Evolutionary conservation across 2,113 vertebrate genomes (phyloP).

Genomic region (Phoenicopterus ruber): DNA sequence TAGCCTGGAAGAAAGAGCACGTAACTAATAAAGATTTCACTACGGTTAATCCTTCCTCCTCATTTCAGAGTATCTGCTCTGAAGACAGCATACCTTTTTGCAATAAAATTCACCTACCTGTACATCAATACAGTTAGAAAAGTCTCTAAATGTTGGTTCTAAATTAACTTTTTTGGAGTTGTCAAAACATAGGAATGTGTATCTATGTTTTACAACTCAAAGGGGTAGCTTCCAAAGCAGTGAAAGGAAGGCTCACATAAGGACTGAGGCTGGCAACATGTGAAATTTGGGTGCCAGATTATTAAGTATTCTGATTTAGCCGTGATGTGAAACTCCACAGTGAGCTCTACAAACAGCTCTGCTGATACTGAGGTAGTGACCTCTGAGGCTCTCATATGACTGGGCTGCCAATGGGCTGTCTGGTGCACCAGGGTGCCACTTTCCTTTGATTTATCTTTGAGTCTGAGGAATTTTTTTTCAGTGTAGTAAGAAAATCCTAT

Average conservation of each 20-base stretch:
- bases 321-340: neutral
- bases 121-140: neutral
- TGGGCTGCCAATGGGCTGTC: conserved; percentile 44
- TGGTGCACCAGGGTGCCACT: conserved; percentile 43
- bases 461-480: conserved; percentile 18
- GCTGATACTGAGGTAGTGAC: conserved; percentile 33
- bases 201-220: neutral
- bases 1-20: neutral
- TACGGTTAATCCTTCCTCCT: neutral
- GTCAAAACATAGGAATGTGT: neutral
- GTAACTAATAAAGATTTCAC: neutral
- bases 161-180: neutral
- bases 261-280: neutral
- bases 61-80: neutral
- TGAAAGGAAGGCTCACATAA: neutral
- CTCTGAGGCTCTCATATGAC: conserved; percentile 48
- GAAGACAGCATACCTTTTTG: neutral
- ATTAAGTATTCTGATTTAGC: conserved; percentile 40
- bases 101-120: neutral
- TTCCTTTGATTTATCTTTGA: conserved; percentile 56
- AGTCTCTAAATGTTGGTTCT: neutral
- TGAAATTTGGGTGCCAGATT: conserved; percentile 32
- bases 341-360: conserved; percentile 7
- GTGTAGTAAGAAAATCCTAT: conserved; percentile 20
- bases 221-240: neutral